Percentiles rank a stretch among this genome's conserved stretches.
Evolutionary conservation across 2,888 invertebrate species (phyloP).

Genomic region (Brachyptera risi): DNA sequence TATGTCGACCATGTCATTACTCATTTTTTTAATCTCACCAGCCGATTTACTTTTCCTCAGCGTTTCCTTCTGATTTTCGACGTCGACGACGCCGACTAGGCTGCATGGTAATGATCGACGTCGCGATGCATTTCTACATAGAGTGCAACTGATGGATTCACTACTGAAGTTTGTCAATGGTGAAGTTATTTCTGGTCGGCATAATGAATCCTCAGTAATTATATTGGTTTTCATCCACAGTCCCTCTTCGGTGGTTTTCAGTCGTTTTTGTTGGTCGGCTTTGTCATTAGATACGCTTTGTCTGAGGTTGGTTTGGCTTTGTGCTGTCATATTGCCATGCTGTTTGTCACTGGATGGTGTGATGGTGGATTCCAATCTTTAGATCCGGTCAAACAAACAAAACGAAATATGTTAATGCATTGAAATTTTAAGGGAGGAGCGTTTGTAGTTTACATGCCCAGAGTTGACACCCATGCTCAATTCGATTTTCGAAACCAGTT

Average conservation of each 20-base stretch:
- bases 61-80: neutral
- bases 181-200: too few species aligned
- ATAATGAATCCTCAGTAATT: too few species aligned
- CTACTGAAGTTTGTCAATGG: neutral
- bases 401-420: neutral
- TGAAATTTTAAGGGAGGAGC: neutral
- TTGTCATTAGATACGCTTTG: neutral
- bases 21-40: conserved; percentile 6
- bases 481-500: too few species aligned
- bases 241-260: neutral
- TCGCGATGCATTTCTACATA: neutral
- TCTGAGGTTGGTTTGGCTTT: neutral
- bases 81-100: neutral
- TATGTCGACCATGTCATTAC: too few species aligned
- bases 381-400: conserved; percentile 7
- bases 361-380: neutral
- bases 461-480: neutral
- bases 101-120: neutral
- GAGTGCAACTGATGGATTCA: conserved; percentile 12
- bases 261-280: neutral
- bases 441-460: neutral
- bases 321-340: too few species aligned
- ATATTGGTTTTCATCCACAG: neutral
- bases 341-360: neutral
- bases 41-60: conserved; percentile 6